These are phyloP conservation scores for Ormyrus pomaceus DNA, from an alignment of 2,888 invertebrate genomes.

Conservation along the genomic window DNA sequence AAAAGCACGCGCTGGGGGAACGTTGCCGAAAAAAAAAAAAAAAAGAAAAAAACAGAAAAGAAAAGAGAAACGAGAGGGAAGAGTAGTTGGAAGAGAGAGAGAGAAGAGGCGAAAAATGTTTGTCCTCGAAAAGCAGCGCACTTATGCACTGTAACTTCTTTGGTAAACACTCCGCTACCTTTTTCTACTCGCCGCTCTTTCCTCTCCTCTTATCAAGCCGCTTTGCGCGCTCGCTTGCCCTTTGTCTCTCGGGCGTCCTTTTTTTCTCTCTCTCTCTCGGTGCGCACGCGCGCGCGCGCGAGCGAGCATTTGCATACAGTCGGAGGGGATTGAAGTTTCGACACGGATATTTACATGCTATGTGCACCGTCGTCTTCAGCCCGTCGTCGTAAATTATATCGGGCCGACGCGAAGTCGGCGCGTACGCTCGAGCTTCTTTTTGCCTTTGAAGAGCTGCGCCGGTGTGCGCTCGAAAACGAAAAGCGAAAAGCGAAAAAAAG, in stretches of 20 bases:
- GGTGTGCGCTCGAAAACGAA: no score
- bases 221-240: background rate
- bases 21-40: background rate
- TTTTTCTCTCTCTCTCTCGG: background rate
- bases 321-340: slow-evolving; percentile 40
- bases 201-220: slow-evolving; percentile 4
- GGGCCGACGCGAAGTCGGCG: slow-evolving; percentile 23
- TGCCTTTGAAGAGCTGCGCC: no score
- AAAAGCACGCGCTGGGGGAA: slow-evolving; percentile 8
- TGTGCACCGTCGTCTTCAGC: slow-evolving; percentile 15
- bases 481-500: no score
- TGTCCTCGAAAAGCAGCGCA: slow-evolving; percentile 10
- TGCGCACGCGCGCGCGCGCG: slow-evolving; percentile 19
- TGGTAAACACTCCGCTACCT: slow-evolving; percentile 14
- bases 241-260: background rate
- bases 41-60: background rate
- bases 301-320: slow-evolving; percentile 39
- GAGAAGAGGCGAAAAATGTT: slow-evolving; percentile 2
- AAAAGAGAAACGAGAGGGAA: background rate
- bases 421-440: background rate
- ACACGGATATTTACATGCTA: slow-evolving; percentile 46
- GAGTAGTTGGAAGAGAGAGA: no score
- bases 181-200: background rate
- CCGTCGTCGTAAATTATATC: slow-evolving; percentile 38
- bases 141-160: slow-evolving; percentile 8